phyloP scores from a whole-genome alignment of 92 coral and sea anemone species.

The Zoanthus gigantus region DNA sequence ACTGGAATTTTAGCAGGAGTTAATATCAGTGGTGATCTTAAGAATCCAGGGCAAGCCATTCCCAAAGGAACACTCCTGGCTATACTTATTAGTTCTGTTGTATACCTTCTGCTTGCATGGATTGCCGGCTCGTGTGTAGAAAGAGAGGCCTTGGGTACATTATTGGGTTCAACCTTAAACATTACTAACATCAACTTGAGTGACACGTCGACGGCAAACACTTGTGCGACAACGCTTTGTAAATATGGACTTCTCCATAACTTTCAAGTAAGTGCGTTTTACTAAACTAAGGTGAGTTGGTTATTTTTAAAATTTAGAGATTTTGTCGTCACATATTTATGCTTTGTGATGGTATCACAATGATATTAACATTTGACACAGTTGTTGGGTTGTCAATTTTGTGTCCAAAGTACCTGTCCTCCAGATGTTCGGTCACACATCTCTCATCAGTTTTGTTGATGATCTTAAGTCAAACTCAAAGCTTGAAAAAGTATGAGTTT shows the following conservation, averaged over 20 bases:
- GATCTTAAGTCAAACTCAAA: too few relatives aligned
- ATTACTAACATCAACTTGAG: conserved; percentile 34
- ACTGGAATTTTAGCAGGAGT: conserved; percentile 98
- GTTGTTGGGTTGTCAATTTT: too few relatives aligned
- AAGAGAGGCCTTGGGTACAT: conserved; percentile 86
- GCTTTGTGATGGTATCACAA: too few relatives aligned
- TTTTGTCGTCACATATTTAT: too few relatives aligned
- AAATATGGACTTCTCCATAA: conserved; percentile 84
- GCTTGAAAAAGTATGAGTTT: too few relatives aligned
- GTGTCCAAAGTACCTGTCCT: too few relatives aligned
- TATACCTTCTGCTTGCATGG: conserved; percentile 88
- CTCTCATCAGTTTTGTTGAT: too few relatives aligned
- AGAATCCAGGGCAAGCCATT: conserved; percentile 85
- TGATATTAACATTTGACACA: too few relatives aligned
- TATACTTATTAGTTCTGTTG: conserved; percentile 84
- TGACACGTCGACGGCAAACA: conserved; percentile 31
- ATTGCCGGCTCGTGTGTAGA: conserved; percentile 81
- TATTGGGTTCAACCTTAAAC: conserved; percentile 52
- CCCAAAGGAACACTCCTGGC: conserved; percentile 97
- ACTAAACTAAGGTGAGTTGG: neutral
- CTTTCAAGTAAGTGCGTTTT: conserved; percentile 75
- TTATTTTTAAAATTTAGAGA: too few relatives aligned
- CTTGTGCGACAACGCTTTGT: conserved; percentile 76
- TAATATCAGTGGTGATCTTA: conserved; percentile 94
- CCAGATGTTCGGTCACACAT: too few relatives aligned